Percentiles rank a stretch among this genome's conserved stretches.
Conservation (phyloP, 2,797 vertebrate genomes). For the Myotis findleyi region DNA sequence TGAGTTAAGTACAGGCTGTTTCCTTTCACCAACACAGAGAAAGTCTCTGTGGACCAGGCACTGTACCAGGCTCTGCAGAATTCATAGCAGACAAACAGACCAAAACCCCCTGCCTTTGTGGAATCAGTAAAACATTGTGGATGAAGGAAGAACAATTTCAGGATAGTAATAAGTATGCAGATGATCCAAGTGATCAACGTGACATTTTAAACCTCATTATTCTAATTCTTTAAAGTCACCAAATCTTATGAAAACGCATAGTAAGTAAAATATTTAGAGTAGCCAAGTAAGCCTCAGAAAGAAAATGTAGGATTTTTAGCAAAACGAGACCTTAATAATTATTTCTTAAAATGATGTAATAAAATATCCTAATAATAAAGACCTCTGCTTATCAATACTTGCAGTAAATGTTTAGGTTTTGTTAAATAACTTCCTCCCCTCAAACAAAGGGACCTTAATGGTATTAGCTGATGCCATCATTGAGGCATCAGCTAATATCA, state of each 20-base stretch:
- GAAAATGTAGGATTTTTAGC: not conserved
- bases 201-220: not conserved
- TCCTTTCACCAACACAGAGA: not conserved
- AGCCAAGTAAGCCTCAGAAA: not conserved
- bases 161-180: not conserved
- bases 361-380: slow-evolving; percentile 14
- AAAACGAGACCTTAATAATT: not conserved
- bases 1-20: not conserved
- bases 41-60: not conserved
- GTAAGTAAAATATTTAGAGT: slow-evolving; percentile 16
- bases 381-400: not conserved
- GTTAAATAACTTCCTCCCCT: not conserved
- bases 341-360: not conserved
- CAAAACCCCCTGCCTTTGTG: not conserved
- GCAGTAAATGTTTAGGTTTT: not conserved
- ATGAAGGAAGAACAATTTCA: not conserved
- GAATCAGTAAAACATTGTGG: not conserved
- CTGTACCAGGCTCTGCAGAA: not conserved
- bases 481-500: not conserved
- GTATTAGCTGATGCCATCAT: not conserved
- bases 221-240: slow-evolving; percentile 31
- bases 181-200: not conserved
- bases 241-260: not conserved
- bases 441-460: not conserved
- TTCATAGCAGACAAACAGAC: not conserved